Base-by-base conservation (phyloP, 2,113 vertebrate genomes). In the Lichenostomus cassidix region DNA sequence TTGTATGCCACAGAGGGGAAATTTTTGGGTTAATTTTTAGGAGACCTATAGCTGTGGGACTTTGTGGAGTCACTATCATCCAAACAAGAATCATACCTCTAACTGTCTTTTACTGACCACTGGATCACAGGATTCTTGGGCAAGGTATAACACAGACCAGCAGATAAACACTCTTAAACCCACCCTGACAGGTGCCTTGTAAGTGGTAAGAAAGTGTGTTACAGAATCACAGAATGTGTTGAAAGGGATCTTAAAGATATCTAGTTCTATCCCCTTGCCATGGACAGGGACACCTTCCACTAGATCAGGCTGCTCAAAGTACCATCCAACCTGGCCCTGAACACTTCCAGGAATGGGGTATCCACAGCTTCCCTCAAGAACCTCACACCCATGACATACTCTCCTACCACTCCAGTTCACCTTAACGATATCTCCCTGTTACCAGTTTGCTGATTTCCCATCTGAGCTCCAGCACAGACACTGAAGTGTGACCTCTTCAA, bases 1-100 rank as follows among this genome's bases (percentile, higher is more conserved):
- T 5, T 52, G 29, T n/a, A 75, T 1, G 2, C 15, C 8, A 2
- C 9, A 42, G 5, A 52, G 5, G 12, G 9, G 12, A 56, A 44
- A 33, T 3, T 27, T 33, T 25, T 4, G 1, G 2, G 17, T n/a
- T 83, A 14, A 46, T 41, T 93, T 95, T 91, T 53, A 64, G 67
- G 47, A 70, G 19, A 76, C 6, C 31, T 52, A 1, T 12, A 77
- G 64, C 41, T 83, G n/a, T 69, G 27, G 15, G 23, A 81, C 27
- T 87, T 44, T 3, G 44, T 6, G 11, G 29, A 76, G 25, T 12
- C n/a, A 21, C 9, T 50, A 39, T 8, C 0, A 2, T 2, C 20
- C 50, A 46, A 84, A 65, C 3, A 80, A 49, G 76, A 80, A 83
- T 28, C 11, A 21, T 12, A 28, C 8, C 20, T 25, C 59, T 64